phyloP scores from a whole-genome alignment of 2,888 invertebrate genomes.

The Ligdia adustata region DNA sequence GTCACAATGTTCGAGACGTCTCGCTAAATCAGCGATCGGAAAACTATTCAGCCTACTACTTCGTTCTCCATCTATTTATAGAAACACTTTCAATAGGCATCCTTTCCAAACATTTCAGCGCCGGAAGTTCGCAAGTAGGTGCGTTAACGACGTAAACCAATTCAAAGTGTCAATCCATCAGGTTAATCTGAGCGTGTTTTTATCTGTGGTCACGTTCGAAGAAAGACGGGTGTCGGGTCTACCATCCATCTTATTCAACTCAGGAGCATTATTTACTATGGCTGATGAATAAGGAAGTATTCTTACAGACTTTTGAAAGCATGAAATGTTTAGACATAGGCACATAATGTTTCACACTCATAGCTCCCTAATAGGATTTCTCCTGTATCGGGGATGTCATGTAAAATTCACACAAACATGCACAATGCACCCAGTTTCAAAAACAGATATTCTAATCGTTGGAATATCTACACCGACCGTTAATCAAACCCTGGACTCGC shows the following conservation, averaged over 20 bases:
- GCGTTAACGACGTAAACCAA: conserved; percentile 8
- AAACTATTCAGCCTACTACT: neutral
- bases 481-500: too few relatives aligned
- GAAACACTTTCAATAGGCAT: neutral
- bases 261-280: conserved; percentile 26
- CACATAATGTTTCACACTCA: too few relatives aligned
- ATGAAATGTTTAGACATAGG: neutral
- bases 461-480: too few relatives aligned
- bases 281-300: conserved; percentile 3
- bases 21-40: too few relatives aligned
- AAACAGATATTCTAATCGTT: too few relatives aligned
- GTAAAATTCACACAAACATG: too few relatives aligned
- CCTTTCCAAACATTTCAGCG: conserved; percentile 6
- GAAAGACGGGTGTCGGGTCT: conserved; percentile 8
- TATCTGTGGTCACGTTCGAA: conserved; percentile 32
- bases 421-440: too few relatives aligned
- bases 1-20: too few relatives aligned
- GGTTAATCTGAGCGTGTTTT: conserved; percentile 26
- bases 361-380: too few relatives aligned
- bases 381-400: too few relatives aligned
- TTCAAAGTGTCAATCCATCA: conserved; percentile 27
- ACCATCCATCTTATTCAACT: conserved; percentile 34
- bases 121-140: neutral
- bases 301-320: too few relatives aligned
- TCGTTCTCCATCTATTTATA: conserved; percentile 1